Conservation (phyloP, 2,113 vertebrate species). For the Saimiri boliviensis region DNA sequence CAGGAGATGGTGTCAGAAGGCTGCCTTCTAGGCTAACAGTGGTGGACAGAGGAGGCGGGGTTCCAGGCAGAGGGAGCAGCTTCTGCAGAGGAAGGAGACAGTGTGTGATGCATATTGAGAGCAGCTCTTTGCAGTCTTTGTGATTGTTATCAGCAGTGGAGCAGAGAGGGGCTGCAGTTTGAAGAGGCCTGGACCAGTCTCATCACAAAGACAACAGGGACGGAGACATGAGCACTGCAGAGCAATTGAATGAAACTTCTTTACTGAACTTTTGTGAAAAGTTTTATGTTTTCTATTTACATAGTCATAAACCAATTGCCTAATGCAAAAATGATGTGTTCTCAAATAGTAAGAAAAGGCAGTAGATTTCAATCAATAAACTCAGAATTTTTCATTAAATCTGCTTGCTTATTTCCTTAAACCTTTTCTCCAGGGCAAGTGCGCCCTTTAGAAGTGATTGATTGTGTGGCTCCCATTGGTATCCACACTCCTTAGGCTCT, state of each 20-base stretch:
- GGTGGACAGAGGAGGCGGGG: neutral
- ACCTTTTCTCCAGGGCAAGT: constrained; percentile 51
- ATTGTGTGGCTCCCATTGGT: neutral
- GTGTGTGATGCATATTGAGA: neutral
- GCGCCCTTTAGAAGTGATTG: constrained; percentile 56
- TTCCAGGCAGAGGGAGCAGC: neutral
- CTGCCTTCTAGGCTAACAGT: neutral
- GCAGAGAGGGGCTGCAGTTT: neutral
- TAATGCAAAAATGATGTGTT: constrained; percentile 56
- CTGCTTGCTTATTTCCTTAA: constrained; percentile 56
- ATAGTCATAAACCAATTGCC: constrained; percentile 7
- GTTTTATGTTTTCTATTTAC: constrained; percentile 49
- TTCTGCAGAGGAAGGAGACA: neutral
- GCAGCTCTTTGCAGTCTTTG: neutral
- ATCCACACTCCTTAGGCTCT: neutral
- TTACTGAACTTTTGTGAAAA: neutral
- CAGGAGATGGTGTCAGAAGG: neutral
- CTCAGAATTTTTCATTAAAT: constrained; percentile 60
- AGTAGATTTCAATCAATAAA: constrained; percentile 64
- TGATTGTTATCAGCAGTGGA: neutral
- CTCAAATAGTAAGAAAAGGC: constrained; percentile 53
- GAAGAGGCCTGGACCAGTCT: neutral
- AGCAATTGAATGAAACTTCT: neutral
- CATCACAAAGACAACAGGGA: neutral
- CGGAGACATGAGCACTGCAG: neutral